These are phyloP conservation scores for Oreochromis mossambicus DNA, from an alignment of 2,797 vertebrate species.

Conservation along the genomic window DNA sequence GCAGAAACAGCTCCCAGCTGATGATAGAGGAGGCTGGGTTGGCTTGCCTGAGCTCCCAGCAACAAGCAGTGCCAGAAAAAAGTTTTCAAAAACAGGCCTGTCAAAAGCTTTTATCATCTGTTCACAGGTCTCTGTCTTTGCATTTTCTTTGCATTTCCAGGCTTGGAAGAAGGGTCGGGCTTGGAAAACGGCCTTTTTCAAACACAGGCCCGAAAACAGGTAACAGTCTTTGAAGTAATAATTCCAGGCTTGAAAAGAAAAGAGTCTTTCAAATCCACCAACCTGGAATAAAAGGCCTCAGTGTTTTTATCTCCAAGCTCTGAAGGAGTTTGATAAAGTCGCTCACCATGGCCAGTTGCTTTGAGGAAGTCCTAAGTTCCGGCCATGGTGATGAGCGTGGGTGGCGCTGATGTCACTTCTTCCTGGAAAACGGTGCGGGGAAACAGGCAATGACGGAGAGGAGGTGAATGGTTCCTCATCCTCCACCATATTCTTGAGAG, in stretches of 20 bases:
- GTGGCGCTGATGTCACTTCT: neutral
- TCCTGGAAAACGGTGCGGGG: neutral
- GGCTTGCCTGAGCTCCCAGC: neutral
- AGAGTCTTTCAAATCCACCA: neutral
- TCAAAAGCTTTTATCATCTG: neutral
- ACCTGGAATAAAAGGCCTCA: neutral
- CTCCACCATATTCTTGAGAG: neutral
- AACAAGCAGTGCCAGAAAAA: neutral
- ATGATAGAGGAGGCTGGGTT: neutral
- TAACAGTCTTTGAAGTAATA: neutral
- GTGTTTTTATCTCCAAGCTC: neutral
- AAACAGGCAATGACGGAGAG: neutral
- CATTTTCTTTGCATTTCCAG: neutral
- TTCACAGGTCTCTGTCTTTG: neutral
- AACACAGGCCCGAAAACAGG: neutral
- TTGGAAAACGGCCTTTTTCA: neutral
- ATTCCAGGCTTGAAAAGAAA: neutral
- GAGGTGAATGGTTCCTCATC: neutral
- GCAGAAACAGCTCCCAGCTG: neutral
- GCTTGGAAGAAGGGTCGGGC: no score
- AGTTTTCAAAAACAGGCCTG: neutral
- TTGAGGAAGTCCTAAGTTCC: neutral
- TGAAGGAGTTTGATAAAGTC: neutral
- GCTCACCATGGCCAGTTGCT: neutral
- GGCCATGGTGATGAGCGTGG: neutral